A percentile compares a stretch with the other conserved stretches of the same genome.
Conservation (phyloP, 2,888 invertebrate genomes). For the Anorthoa munda region DNA sequence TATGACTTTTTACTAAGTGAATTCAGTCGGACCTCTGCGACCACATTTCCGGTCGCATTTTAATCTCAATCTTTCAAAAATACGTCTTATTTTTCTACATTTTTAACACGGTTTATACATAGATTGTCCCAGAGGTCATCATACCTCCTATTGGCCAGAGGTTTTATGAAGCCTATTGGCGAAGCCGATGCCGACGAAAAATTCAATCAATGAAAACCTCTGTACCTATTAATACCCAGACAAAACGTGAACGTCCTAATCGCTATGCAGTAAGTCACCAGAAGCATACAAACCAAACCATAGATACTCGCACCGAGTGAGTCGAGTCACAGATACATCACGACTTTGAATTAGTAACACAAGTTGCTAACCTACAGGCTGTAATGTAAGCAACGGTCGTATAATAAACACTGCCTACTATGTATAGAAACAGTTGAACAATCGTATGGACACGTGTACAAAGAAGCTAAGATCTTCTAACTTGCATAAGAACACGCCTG, state of each 20-base stretch:
- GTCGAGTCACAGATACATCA: slow-evolving; percentile 45
- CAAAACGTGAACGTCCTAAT: slow-evolving; percentile 5
- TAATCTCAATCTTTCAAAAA: neutral
- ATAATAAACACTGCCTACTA: slow-evolving; percentile 3
- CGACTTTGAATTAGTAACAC: slow-evolving; percentile 46
- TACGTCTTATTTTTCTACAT: neutral
- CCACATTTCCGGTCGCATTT: too few relatives aligned
- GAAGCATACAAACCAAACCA: slow-evolving; percentile 15
- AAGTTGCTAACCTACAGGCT: slow-evolving; percentile 12
- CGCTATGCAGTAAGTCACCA: slow-evolving; percentile 13
- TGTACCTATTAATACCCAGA: neutral
- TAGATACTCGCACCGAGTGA: slow-evolving; percentile 13
- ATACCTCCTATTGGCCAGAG: neutral
- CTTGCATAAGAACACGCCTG: neutral
- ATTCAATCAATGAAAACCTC: neutral
- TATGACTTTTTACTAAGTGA: too few relatives aligned
- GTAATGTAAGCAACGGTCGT: slow-evolving; percentile 27
- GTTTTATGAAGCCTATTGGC: neutral
- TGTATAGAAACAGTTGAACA: slow-evolving; percentile 12
- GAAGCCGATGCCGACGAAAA: too few relatives aligned
- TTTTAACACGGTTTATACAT: too few relatives aligned
- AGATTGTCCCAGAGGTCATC: neutral
- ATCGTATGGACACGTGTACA: slow-evolving; percentile 1
- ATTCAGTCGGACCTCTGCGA: too few relatives aligned
- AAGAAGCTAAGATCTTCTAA: neutral